These are phyloP conservation scores for Dendrocincla fuliginosa DNA, from an alignment of 2,797 vertebrate species.

Conservation along the genomic window DNA sequence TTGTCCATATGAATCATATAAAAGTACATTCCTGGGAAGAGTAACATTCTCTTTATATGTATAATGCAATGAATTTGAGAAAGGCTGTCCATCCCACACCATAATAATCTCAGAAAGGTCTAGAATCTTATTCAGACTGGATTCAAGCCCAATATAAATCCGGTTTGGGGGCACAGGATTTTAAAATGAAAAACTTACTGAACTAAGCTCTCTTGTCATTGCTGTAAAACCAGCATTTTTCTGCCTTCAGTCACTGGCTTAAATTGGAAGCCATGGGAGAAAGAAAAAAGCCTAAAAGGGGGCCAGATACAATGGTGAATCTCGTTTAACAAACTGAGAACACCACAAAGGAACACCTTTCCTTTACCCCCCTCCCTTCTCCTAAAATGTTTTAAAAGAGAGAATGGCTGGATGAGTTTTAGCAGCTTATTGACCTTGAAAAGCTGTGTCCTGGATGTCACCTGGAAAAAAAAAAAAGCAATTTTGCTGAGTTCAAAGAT, in stretches of 20 bases:
- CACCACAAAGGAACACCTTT: background rate
- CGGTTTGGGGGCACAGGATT: background rate
- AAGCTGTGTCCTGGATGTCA: background rate
- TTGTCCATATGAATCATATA: background rate
- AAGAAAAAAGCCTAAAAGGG: constrained; percentile 3
- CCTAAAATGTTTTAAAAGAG: background rate
- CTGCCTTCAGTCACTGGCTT: background rate
- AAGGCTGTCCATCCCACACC: background rate
- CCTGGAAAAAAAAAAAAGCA: background rate
- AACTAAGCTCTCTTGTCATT: background rate
- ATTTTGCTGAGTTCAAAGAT: background rate
- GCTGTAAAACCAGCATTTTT: constrained; percentile 19
- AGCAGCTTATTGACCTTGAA: background rate
- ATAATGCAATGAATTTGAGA: background rate
- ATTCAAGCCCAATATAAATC: background rate
- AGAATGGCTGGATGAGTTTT: background rate
- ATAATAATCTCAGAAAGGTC: background rate
- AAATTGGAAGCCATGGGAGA: constrained; percentile 4
- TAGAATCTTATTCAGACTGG: background rate
- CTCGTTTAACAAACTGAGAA: constrained; percentile 2
- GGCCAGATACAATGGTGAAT: background rate
- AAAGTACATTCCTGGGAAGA: background rate
- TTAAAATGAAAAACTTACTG: constrained; percentile 23
- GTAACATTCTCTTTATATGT: background rate
- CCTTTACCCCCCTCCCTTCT: background rate